These are phyloP conservation scores for Plecturocebus donacophilus DNA, from an alignment of 2,113 vertebrate species.

Conservation along the genomic window DNA sequence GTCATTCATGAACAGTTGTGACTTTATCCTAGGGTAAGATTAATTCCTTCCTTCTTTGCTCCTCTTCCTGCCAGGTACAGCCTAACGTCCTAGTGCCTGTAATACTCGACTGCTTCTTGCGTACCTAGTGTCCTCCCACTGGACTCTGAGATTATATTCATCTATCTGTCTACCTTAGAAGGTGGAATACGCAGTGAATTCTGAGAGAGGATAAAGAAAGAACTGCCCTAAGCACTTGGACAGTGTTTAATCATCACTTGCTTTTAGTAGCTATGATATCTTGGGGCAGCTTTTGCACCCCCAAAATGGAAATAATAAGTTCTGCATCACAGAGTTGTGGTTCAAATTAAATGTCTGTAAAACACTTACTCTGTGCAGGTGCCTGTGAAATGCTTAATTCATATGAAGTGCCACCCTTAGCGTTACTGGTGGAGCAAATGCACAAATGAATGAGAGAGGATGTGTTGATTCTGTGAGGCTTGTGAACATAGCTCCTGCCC, in stretches of 20 bases:
- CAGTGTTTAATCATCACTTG: background rate
- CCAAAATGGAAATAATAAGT: background rate
- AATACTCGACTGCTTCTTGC: no score
- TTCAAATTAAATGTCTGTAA: background rate
- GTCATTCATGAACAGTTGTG: background rate
- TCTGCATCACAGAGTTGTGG: background rate
- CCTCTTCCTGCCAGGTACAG: background rate
- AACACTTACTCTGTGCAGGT: background rate
- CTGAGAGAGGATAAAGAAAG: background rate
- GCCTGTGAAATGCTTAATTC: background rate
- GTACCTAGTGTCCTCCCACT: background rate
- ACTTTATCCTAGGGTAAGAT: background rate
- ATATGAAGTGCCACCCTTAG: background rate
- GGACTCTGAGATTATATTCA: background rate
- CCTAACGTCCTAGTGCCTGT: background rate
- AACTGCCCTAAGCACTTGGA: background rate
- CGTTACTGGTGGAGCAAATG: background rate
- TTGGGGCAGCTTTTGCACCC: background rate
- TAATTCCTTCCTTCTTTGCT: background rate
- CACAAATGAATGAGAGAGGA: fast-evolving
- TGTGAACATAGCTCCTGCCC: background rate
- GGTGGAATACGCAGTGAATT: background rate
- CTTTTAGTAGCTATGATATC: background rate
- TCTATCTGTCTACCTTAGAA: background rate
- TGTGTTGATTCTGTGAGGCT: background rate